Percentiles rank a stretch among this genome's conserved stretches.
phyloP scores from a whole-genome alignment of 2,888 invertebrate genomes.

The Caenorhabditis sulstoni region DNA sequence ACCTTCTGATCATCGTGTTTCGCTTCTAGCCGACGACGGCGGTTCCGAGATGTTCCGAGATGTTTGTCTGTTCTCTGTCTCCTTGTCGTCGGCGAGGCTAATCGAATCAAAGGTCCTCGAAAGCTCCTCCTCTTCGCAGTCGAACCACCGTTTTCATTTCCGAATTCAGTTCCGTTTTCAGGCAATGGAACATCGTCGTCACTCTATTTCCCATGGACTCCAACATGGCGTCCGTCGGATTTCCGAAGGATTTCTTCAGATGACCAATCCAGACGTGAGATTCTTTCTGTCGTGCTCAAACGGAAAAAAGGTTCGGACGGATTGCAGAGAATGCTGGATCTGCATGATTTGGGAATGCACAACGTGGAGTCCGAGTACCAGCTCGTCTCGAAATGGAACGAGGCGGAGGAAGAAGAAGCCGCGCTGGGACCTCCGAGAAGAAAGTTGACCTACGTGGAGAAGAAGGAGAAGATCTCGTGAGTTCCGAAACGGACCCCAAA shows the following conservation, averaged over 20 bases:
- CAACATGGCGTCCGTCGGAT: slow-evolving; percentile 54
- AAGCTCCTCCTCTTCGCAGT: slow-evolving; percentile 13
- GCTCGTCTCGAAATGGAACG: slow-evolving; percentile 51
- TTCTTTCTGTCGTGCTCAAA: slow-evolving; percentile 14
- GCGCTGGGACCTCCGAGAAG: slow-evolving; percentile 38
- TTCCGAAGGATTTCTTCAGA: slow-evolving; percentile 58
- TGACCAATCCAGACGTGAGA: slow-evolving; percentile 56
- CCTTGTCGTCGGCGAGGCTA: no score
- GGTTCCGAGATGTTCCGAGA: slow-evolving; percentile 13
- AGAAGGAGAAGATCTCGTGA: slow-evolving; percentile 65
- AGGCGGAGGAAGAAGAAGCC: slow-evolving; percentile 45
- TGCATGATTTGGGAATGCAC: slow-evolving; percentile 60
- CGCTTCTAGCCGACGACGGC: no score
- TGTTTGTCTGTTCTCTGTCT: slow-evolving; percentile 18
- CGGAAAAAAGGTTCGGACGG: no score
- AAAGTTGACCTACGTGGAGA: slow-evolving; percentile 54
- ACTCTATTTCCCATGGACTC: slow-evolving; percentile 53
- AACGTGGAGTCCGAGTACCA: slow-evolving; percentile 60
- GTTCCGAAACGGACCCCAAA: no score
- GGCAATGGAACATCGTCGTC: slow-evolving; percentile 45
- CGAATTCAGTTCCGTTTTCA: slow-evolving; percentile 4
- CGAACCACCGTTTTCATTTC: slow-evolving; percentile 10
- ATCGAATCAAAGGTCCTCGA: slow-evolving; percentile 33
- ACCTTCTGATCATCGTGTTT: no score
- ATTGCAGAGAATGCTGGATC: slow-evolving; percentile 57